Percentiles rank a stretch among this genome's conserved stretches.
These are phyloP conservation scores for Phainopepla nitens DNA, from an alignment of 2,113 vertebrate species.

Conservation along the genomic window DNA sequence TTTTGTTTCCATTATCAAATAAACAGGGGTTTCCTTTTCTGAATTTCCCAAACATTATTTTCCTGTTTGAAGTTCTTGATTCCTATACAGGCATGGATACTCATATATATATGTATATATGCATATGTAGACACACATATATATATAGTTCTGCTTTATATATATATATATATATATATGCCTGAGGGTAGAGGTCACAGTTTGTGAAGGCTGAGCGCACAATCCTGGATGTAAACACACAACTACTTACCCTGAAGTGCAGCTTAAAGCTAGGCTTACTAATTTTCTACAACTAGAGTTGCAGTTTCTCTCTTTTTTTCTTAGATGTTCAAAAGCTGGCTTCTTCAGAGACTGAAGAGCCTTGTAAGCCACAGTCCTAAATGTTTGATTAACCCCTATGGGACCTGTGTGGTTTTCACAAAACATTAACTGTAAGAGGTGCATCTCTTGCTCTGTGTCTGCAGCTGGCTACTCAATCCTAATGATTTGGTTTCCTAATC, in stretches of 20 bases:
- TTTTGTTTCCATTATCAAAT: background rate
- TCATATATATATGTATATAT: background rate
- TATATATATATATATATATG: background rate
- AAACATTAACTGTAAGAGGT: background rate
- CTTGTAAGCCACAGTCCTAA: background rate
- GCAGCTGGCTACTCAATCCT: background rate
- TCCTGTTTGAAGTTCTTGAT: background rate
- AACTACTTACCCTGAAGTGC: background rate
- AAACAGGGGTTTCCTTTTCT: background rate
- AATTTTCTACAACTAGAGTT: background rate
- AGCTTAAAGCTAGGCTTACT: background rate
- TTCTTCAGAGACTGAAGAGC: background rate
- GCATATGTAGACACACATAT: background rate
- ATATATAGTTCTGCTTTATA: background rate
- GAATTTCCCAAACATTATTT: background rate
- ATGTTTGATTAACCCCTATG: background rate
- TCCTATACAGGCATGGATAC: background rate
- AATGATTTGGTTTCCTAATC: background rate
- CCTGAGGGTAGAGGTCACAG: background rate
- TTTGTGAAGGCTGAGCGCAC: background rate
- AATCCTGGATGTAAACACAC: background rate
- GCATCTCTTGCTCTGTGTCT: background rate
- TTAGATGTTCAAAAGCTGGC: background rate
- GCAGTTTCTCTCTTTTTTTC: background rate
- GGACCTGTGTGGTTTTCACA: background rate